Percentiles rank a stretch among this genome's conserved stretches.
Evolutionary conservation across 2,888 invertebrate species (phyloP).

Genomic region (Drosophila cognata): DNA sequence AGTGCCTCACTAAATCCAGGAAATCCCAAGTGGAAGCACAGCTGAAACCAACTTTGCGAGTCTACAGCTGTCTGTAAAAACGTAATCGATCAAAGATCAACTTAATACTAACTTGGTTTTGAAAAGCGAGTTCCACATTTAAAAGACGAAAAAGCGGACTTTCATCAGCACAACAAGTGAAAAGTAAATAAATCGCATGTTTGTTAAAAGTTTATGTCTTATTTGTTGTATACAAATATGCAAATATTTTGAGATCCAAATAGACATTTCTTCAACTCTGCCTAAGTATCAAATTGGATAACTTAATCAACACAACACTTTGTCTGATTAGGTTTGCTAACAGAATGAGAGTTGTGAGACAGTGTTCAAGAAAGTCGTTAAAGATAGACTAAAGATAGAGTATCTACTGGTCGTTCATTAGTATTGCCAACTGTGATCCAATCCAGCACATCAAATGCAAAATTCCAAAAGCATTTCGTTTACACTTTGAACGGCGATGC

Average conservation of each 20-base stretch:
- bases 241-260: background rate
- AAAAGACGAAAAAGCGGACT: background rate
- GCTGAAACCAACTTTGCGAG: background rate
- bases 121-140: background rate
- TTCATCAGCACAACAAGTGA: too few relatives aligned
- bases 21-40: conserved; percentile 14
- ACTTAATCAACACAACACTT: background rate
- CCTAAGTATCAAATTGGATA: background rate
- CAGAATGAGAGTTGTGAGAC: too few relatives aligned
- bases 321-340: too few relatives aligned
- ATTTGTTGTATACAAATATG: too few relatives aligned
- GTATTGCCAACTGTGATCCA: background rate
- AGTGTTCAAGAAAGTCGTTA: too few relatives aligned
- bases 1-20: conserved; percentile 24
- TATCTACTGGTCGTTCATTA: background rate
- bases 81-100: background rate
- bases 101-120: background rate
- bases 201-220: background rate
- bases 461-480: conserved; percentile 26
- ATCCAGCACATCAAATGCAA: conserved; percentile 29
- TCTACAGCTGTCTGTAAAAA: background rate
- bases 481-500: conserved; percentile 5
- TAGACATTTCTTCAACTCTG: background rate
- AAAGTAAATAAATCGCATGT: too few relatives aligned
- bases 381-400: background rate